Evolutionary conservation across 2,888 invertebrate species (phyloP), one percentile per base, ranked within the genome.

Genomic region (Automeris io): DNA sequence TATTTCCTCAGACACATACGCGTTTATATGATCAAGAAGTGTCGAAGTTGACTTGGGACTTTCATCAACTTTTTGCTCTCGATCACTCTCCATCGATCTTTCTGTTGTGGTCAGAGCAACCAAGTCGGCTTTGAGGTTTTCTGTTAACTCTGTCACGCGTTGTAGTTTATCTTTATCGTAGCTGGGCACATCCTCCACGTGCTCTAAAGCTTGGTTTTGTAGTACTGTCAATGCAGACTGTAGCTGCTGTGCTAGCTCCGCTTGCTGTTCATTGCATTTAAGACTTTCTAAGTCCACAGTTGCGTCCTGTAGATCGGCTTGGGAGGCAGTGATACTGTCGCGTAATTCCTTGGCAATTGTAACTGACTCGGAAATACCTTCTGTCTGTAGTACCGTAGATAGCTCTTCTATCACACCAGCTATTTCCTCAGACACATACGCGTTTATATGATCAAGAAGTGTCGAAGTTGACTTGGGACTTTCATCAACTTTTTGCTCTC

Each of bases 281-380:
- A 26, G 2, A 2, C 2, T 2, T 1, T 26, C 25, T 12, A 2
- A 26, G 11, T 12, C 1, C 1, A 2, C 12, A 26, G 1, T 26
- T 12, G 13, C 3, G 3, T 37, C 32, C 4, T 8, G 31, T 3
- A 4, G 8, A 16, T 19, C 3, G 16, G 11, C 2, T 26, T 43
- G 42, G 5, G 35, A 24, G 3, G 38, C 34, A 2, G 35, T 6
- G 9, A 68, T 45, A 19, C 19, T 46, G 18, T 60, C 46, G 4
- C 46, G 53, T 38, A 67, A 47, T 22, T 64, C 47, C 33, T 43
- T 44, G 3, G 62, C 64, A 21, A 58, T 29, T 2, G 2, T 23
- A 23, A 23, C 22, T 23, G 22, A 23, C n/a, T 23, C 22, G 2
- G 6, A 5, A 2, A 23, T 2, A 8, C 8, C 8, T 23, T 23